phyloP scores from a whole-genome alignment of 2,797 vertebrate genomes.

The Columba guinea region DNA sequence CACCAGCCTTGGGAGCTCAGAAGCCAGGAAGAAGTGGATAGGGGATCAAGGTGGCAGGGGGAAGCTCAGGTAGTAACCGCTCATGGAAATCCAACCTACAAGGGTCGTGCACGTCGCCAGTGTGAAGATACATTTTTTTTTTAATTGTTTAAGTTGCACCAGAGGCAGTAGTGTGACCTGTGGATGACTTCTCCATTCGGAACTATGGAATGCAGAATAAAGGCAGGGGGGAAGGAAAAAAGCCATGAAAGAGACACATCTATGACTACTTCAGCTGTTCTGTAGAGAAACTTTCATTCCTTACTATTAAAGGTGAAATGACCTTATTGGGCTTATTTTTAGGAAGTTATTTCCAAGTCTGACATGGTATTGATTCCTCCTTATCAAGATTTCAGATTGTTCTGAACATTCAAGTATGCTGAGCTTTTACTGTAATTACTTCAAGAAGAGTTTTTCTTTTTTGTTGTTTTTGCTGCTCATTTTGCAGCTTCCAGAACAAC shows the following conservation, averaged over 20 bases:
- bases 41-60: not conserved
- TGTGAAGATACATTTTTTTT: constrained; percentile 55
- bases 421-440: not conserved
- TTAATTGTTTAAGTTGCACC: constrained; percentile 67
- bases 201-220: constrained; percentile 73
- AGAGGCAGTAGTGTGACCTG: constrained; percentile 75
- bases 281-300: not conserved
- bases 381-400: not conserved
- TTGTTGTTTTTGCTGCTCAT: not conserved
- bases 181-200: constrained; percentile 72
- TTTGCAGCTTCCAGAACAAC: not conserved
- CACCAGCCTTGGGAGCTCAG: not conserved
- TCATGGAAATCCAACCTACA: constrained; percentile 19
- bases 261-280: not conserved
- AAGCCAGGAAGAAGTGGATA: constrained; percentile 24
- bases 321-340: not conserved
- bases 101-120: constrained; percentile 30
- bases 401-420: not conserved
- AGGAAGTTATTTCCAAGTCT: not conserved
- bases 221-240: not conserved
- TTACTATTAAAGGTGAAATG: not conserved
- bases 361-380: not conserved
- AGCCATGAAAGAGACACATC: constrained; percentile 16
- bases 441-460: not conserved
- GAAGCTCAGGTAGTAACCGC: not conserved